Percentiles rank a stretch among this genome's conserved stretches.
Evolutionary conservation across 2,113 vertebrate genomes (phyloP).

Genomic region (Rissa tridactyla): DNA sequence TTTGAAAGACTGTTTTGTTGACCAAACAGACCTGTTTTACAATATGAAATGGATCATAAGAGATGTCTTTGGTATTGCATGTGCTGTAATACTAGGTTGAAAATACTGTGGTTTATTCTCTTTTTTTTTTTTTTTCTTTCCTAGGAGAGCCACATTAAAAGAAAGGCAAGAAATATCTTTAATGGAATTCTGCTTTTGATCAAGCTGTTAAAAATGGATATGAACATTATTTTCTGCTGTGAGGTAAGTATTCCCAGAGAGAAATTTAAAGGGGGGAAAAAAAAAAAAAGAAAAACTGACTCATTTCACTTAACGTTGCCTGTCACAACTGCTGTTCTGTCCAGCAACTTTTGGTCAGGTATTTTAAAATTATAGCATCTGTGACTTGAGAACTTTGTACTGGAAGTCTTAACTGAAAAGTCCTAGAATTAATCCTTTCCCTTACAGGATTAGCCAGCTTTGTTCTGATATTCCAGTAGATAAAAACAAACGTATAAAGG

Average conservation of each 20-base stretch:
- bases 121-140: background rate
- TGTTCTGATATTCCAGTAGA: background rate
- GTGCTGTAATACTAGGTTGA: background rate
- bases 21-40: background rate
- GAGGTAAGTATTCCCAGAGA: conserved; percentile 2
- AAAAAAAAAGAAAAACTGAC: background rate
- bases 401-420: background rate
- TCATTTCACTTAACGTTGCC: background rate
- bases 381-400: background rate
- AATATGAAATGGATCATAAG: background rate
- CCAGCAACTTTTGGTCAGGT: background rate
- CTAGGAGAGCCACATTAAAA: background rate
- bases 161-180: background rate
- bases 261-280: background rate
- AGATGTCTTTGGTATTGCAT: background rate
- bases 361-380: background rate
- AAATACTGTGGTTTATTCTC: background rate
- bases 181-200: conserved; percentile 18
- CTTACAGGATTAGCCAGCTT: background rate
- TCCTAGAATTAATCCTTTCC: background rate
- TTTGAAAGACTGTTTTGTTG: background rate
- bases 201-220: conserved; percentile 50
- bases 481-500: background rate
- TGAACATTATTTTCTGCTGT: conserved; percentile 36
- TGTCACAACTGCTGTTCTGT: background rate